Conservation (phyloP, 2,888 invertebrate species). For the Sesamia inferens region DNA sequence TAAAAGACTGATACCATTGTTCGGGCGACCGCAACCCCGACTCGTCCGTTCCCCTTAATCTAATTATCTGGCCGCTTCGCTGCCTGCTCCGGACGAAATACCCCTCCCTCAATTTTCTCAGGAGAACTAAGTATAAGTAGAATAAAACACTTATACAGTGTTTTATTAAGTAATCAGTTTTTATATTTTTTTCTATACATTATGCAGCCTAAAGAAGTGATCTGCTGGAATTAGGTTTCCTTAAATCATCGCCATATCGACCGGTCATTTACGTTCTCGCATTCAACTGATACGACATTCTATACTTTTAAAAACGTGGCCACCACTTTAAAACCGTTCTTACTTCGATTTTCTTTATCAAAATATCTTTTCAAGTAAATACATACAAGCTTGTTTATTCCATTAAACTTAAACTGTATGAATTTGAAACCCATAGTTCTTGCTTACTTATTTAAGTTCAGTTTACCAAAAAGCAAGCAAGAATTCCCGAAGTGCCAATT, state of each 20-base stretch:
- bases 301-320: not conserved
- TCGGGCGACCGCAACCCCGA: slow-evolving; percentile 77
- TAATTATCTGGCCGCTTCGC: slow-evolving; percentile 87
- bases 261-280: not conserved
- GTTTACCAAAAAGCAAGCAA: not conserved
- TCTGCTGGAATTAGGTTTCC: not conserved
- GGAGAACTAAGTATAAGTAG: slow-evolving; percentile 74
- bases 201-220: not conserved
- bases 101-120: slow-evolving; percentile 77
- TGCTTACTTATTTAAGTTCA: slow-evolving; percentile 32
- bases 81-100: slow-evolving; percentile 78
- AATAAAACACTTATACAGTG: too few relatives aligned
- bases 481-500: slow-evolving; percentile 2
- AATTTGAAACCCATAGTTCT: slow-evolving; percentile 13
- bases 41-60: slow-evolving; percentile 84
- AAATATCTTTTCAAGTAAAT: not conserved
- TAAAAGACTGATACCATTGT: slow-evolving; percentile 82
- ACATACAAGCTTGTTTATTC: not conserved
- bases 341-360: not conserved
- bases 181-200: too few relatives aligned
- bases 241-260: not conserved
- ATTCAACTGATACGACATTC: not conserved
- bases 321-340: not conserved
- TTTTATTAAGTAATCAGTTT: slow-evolving; percentile 79
- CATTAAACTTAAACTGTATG: not conserved